Conservation (phyloP, 2,797 vertebrate genomes). For the Margarornis squamiger region DNA sequence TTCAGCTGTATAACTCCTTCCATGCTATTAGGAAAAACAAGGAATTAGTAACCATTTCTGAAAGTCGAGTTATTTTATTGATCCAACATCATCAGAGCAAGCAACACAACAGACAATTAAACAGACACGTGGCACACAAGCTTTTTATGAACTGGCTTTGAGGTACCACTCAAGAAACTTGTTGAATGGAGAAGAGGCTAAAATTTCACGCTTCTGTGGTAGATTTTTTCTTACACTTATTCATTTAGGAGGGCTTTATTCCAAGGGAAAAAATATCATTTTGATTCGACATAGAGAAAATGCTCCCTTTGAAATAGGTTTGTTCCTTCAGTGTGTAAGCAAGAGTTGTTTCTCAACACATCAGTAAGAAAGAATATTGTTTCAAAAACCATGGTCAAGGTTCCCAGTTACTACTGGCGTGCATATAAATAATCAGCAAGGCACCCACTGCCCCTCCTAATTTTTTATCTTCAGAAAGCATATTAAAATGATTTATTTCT, state of each 20-base stretch:
- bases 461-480: slow-evolving; percentile 57
- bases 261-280: not conserved
- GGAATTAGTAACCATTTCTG: not conserved
- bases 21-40: not conserved
- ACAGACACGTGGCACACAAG: not conserved
- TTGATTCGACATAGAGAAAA: slow-evolving; percentile 6
- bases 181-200: not conserved
- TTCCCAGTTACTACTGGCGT: not conserved
- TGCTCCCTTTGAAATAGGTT: slow-evolving; percentile 4
- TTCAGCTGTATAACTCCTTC: not conserved
- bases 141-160: not conserved
- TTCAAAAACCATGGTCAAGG: not conserved
- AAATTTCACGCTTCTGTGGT: not conserved
- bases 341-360: not conserved
- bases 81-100: not conserved
- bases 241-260: not conserved
- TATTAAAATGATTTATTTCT: slow-evolving; percentile 62
- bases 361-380: slow-evolving; percentile 26
- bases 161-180: not conserved
- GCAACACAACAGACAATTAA: not conserved
- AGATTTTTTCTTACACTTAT: not conserved
- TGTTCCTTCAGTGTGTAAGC: not conserved
- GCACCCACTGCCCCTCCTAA: not conserved
- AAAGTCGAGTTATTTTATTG: not conserved
- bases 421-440: slow-evolving; percentile 27